phyloP scores from a whole-genome alignment of 2,888 invertebrate genomes.

The Nematopogon swammerdamellus region DNA sequence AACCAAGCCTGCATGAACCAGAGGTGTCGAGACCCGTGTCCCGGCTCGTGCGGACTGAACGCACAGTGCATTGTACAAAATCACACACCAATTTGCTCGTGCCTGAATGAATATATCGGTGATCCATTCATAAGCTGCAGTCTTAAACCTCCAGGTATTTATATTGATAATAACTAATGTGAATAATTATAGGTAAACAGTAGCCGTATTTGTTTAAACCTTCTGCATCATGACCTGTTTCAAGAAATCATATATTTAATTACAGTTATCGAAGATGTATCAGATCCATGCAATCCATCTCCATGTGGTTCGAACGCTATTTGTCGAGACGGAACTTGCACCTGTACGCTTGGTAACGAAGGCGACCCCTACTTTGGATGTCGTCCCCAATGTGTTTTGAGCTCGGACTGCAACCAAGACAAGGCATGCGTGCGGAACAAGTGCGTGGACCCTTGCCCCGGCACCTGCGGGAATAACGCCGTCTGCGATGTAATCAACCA shows the following conservation, averaged over 20 bases:
- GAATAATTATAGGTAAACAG: no score
- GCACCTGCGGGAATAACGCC: conserved; percentile 52
- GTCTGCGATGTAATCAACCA: conserved; percentile 44
- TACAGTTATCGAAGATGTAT: neutral
- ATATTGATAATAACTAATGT: conserved; percentile 8
- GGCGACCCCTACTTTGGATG: conserved; percentile 62
- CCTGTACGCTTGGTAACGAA: conserved; percentile 57
- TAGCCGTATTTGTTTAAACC: no score
- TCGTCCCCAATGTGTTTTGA: conserved; percentile 64
- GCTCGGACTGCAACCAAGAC: conserved; percentile 56
- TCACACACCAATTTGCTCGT: conserved; percentile 73
- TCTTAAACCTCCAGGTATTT: conserved; percentile 49
- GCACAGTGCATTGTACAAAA: conserved; percentile 64
- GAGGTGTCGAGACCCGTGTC: conserved; percentile 77
- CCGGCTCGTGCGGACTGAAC: conserved; percentile 69
- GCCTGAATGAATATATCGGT: conserved; percentile 66
- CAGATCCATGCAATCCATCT: conserved; percentile 57
- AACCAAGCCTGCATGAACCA: conserved; percentile 74
- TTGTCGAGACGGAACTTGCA: conserved; percentile 54
- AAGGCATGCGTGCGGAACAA: conserved; percentile 62
- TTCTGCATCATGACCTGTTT: no score
- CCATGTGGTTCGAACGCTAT: conserved; percentile 53
- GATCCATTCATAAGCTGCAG: conserved; percentile 66
- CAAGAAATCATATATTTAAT: no score
- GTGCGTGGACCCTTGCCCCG: conserved; percentile 61